Conservation (phyloP, 2,113 vertebrate genomes). For the pig (Sus scrofa) region T2T-Sscrofa CM000820.6:32970501-32971000, state of each 20-base stretch:
- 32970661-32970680: neutral
- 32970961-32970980: no score
- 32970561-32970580: neutral
- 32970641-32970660: conserved; percentile 3
- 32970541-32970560: neutral
- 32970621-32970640: conserved; percentile 14
- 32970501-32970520: neutral
- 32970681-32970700: neutral
- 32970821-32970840: no score
- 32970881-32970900: no score
- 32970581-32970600: neutral
- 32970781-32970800: no score
- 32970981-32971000: neutral
- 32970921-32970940: no score
- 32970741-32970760: no score
- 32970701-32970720: conserved; percentile 38
- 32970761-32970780: no score
- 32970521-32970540: neutral
- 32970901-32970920: no score
- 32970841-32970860: no score
- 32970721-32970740: neutral
- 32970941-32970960: no score
- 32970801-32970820: no score
- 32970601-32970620: neutral
- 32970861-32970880: no score